A percentile compares a stretch with the other conserved stretches of the same genome.
phyloP scores from a whole-genome alignment of 23 tunicate species.

The Halocynthia roretzi region DNA sequence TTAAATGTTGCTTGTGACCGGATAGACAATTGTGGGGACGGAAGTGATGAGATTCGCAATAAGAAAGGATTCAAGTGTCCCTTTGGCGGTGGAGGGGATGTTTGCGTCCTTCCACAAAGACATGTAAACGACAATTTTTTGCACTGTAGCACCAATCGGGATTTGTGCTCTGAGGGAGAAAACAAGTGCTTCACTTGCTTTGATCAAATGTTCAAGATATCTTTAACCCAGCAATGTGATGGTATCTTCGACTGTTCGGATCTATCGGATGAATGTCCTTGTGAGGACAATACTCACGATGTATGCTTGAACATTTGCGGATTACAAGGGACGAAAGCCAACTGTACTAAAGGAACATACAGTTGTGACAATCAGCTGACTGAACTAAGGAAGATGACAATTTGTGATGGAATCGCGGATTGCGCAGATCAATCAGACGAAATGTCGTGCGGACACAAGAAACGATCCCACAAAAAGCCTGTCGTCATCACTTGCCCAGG shows the following conservation, averaged over 20 bases:
- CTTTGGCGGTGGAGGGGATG: slow-evolving; percentile 30
- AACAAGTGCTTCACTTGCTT: slow-evolving; percentile 40
- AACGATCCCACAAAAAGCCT: neutral
- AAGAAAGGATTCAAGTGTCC: slow-evolving; percentile 65
- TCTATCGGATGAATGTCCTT: slow-evolving; percentile 74
- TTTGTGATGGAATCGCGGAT: slow-evolving; percentile 48
- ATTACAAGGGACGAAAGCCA: neutral
- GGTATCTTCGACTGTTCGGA: slow-evolving; percentile 74
- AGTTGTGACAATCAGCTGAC: slow-evolving; percentile 39
- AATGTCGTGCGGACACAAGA: slow-evolving; percentile 24
- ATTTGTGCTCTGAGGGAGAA: slow-evolving; percentile 35
- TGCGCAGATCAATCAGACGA: slow-evolving; percentile 40
- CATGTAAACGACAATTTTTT: slow-evolving; percentile 5
- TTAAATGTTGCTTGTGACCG: slow-evolving; percentile 36
- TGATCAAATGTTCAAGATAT: slow-evolving; percentile 33
- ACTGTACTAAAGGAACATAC: slow-evolving; percentile 37
- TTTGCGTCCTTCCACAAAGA: slow-evolving; percentile 59
- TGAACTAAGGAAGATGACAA: slow-evolving; percentile 17
- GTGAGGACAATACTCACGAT: slow-evolving; percentile 14
- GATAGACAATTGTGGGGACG: slow-evolving; percentile 51
- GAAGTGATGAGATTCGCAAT: slow-evolving; percentile 51
- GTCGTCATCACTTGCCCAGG: slow-evolving; percentile 46
- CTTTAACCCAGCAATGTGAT: slow-evolving; percentile 51
- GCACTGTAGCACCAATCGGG: slow-evolving; percentile 47
- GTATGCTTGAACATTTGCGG: slow-evolving; percentile 39